Evolutionary conservation across 2,113 vertebrate genomes (phyloP).

Genomic region (Mus pahari): DNA sequence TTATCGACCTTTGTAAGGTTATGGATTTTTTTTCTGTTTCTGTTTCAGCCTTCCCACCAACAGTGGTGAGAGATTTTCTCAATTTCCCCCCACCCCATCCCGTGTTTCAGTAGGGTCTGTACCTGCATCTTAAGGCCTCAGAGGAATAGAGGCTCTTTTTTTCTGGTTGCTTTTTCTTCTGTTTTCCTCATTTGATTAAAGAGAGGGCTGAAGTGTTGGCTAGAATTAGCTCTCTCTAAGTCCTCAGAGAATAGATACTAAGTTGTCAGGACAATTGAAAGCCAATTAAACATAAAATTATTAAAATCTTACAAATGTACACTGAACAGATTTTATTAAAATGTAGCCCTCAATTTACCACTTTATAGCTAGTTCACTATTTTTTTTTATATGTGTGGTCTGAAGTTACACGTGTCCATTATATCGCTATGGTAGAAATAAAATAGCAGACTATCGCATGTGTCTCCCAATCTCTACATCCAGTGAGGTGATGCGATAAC

Average conservation of each 20-base stretch:
- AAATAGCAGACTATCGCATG: not conserved
- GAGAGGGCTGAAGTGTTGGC: not conserved
- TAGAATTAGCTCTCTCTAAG: not conserved
- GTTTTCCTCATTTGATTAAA: not conserved
- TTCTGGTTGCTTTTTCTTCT: not conserved
- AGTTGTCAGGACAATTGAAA: slow-evolving; percentile 33
- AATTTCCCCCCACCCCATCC: not conserved
- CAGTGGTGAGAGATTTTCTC: not conserved
- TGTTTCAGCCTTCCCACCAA: not conserved
- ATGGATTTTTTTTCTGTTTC: not conserved
- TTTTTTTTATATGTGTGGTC: not conserved
- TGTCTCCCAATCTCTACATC: not conserved
- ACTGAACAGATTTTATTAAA: slow-evolving; percentile 4
- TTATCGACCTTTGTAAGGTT: not conserved
- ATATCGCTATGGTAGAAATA: not conserved
- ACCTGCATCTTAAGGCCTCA: not conserved
- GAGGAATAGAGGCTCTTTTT: not conserved
- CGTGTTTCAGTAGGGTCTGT: not conserved
- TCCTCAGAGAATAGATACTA: not conserved
- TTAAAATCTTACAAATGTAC: slow-evolving; percentile 3
- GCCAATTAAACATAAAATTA: slow-evolving; percentile 9
- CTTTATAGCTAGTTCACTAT: slow-evolving; percentile 11
- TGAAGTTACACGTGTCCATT: not conserved
- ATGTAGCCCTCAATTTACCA: not conserved
- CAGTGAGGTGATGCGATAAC: not conserved